Conservation (phyloP, 2,113 vertebrate genomes). For the Otolemur garnettii region DNA sequence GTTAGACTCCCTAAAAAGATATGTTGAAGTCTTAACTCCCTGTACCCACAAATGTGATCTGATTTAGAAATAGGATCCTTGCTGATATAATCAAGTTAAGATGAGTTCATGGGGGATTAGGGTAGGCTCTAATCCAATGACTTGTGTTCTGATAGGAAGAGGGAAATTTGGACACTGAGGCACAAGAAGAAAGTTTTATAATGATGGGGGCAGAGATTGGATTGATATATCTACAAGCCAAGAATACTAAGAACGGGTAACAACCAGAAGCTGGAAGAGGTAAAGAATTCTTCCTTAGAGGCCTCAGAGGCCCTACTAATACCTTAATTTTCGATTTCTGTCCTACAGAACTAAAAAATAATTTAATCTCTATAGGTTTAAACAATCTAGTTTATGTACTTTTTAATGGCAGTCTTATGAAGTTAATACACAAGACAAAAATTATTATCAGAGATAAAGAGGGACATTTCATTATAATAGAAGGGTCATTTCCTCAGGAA, state of each 20-base stretch:
- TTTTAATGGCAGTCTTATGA: neutral
- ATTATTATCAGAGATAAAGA: conserved; percentile 13
- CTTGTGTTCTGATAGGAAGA: neutral
- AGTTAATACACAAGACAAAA: neutral
- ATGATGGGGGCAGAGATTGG: neutral
- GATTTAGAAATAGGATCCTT: neutral
- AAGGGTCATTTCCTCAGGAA: neutral
- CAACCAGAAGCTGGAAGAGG: neutral
- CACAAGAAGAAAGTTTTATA: neutral
- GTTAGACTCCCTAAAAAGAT: neutral
- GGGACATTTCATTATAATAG: neutral
- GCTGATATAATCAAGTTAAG: neutral
- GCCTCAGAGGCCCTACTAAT: neutral
- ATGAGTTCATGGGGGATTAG: neutral
- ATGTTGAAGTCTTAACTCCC: neutral
- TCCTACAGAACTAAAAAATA: neutral
- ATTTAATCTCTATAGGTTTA: neutral
- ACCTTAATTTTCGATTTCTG: neutral
- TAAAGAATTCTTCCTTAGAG: too few species aligned
- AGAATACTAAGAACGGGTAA: neutral
- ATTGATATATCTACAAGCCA: neutral
- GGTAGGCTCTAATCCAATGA: neutral
- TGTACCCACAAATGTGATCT: neutral
- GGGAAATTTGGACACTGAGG: neutral
- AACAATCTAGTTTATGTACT: neutral